Percentiles rank a stretch among this genome's conserved stretches.
These are phyloP conservation scores for Griposia aprilina DNA, from an alignment of 2,888 invertebrate genomes.

Conservation along the genomic window DNA sequence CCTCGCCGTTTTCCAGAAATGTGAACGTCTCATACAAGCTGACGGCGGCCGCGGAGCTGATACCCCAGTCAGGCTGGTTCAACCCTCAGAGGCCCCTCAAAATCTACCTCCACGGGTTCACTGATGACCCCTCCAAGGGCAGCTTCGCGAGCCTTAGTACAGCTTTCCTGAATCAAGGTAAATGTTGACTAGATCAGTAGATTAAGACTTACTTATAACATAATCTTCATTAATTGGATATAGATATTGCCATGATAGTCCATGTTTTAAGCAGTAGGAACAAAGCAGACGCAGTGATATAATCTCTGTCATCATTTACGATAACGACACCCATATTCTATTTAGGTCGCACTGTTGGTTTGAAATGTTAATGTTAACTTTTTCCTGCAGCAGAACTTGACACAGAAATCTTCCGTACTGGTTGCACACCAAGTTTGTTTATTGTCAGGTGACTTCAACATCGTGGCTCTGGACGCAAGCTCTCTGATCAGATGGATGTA, in stretches of 20 bases:
- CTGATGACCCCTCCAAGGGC: conserved; percentile 62
- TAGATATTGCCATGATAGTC: background rate
- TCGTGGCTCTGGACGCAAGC: conserved; percentile 86
- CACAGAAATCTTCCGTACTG: too few relatives aligned
- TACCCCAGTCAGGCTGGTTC: conserved; percentile 35
- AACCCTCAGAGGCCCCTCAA: conserved; percentile 47
- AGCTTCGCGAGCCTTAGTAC: conserved; percentile 62
- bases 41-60: conserved; percentile 32
- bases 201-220: too few relatives aligned
- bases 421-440: background rate
- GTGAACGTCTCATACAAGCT: conserved; percentile 48
- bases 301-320: too few relatives aligned
- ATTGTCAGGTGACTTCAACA: conserved; percentile 76
- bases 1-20: conserved; percentile 24
- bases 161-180: conserved; percentile 72
- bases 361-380: too few relatives aligned
- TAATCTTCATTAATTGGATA: too few relatives aligned
- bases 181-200: background rate
- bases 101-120: conserved; percentile 71
- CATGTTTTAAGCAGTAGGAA: background rate
- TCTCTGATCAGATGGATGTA: conserved; percentile 83
- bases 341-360: too few relatives aligned
- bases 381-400: too few relatives aligned
- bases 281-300: too few relatives aligned
- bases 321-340: too few relatives aligned